Percentiles rank a stretch among this genome's conserved stretches.
Conservation (phyloP, 2,113 vertebrate species). For the Lycocorax pyrrhopterus region DNA sequence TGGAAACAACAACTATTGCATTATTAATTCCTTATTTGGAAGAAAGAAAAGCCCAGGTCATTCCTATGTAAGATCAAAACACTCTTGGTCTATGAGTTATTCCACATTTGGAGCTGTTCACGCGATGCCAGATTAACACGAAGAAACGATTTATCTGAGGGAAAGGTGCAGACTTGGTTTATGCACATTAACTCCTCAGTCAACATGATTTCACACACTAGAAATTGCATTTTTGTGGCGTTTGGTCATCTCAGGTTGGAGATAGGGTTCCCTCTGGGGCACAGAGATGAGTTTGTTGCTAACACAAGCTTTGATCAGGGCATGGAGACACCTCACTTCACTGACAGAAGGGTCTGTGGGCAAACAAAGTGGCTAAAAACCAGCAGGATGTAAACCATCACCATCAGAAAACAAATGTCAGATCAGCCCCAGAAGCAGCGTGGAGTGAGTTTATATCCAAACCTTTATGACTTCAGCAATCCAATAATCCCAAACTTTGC, state of each 20-base stretch:
- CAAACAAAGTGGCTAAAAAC: neutral
- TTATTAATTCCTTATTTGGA: slow-evolving; percentile 46
- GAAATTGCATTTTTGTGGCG: neutral
- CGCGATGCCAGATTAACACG: neutral
- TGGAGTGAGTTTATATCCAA: neutral
- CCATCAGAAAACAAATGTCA: neutral
- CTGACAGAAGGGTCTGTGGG: neutral
- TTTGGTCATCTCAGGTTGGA: neutral
- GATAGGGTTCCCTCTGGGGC: neutral
- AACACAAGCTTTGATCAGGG: neutral
- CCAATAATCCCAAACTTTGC: neutral
- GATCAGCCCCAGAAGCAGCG: neutral
- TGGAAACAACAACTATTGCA: slow-evolving; percentile 27
- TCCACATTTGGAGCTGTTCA: neutral
- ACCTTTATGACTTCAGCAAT: neutral
- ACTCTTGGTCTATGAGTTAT: neutral
- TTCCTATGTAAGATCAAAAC: neutral
- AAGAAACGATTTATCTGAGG: neutral
- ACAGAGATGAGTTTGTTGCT: neutral
- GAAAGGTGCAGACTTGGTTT: neutral
- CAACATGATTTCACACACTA: neutral
- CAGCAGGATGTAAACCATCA: neutral
- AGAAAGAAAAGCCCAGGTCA: neutral
- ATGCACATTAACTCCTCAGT: neutral
- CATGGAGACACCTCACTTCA: neutral